These are phyloP conservation scores for Pycnomerus fuliginosus DNA, from an alignment of 2,888 invertebrate species.

Conservation along the genomic window DNA sequence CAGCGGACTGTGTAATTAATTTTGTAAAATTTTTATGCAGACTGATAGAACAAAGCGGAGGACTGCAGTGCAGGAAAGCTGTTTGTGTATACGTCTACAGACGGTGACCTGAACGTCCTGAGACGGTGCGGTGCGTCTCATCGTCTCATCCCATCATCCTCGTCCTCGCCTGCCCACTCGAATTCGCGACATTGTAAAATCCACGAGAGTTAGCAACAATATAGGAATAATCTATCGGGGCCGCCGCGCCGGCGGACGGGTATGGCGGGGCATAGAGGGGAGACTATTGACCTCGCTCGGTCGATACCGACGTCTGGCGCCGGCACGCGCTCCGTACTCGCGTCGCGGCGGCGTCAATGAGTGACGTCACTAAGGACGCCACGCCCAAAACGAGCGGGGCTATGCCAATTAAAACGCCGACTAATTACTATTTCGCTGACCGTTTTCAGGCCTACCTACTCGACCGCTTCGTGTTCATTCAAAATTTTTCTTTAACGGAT, in stretches of 20 bases:
- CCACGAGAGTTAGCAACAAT: conserved; percentile 15
- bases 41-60: too few species aligned
- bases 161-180: conserved; percentile 7
- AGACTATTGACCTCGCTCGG: conserved; percentile 43
- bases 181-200: conserved; percentile 15
- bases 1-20: too few species aligned
- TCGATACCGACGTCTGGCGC: conserved; percentile 47
- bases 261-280: conserved; percentile 21
- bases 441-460: conserved; percentile 2
- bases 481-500: too few species aligned
- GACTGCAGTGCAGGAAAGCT: too few species aligned
- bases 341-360: conserved; percentile 57
- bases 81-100: too few species aligned
- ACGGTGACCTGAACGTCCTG: conserved; percentile 16
- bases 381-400: conserved; percentile 38
- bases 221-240: conserved; percentile 16
- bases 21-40: too few species aligned
- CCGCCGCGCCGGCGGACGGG: conserved; percentile 14
- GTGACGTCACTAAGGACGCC: conserved; percentile 57
- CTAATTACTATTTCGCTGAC: conserved; percentile 22
- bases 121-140: too few species aligned
- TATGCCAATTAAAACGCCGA: conserved; percentile 26
- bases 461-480: conserved; percentile 11
- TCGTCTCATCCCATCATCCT: conserved; percentile 15
- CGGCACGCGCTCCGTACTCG: conserved; percentile 42